Conservation (phyloP, 2,113 vertebrate species). For the Axis porcinus region DNA sequence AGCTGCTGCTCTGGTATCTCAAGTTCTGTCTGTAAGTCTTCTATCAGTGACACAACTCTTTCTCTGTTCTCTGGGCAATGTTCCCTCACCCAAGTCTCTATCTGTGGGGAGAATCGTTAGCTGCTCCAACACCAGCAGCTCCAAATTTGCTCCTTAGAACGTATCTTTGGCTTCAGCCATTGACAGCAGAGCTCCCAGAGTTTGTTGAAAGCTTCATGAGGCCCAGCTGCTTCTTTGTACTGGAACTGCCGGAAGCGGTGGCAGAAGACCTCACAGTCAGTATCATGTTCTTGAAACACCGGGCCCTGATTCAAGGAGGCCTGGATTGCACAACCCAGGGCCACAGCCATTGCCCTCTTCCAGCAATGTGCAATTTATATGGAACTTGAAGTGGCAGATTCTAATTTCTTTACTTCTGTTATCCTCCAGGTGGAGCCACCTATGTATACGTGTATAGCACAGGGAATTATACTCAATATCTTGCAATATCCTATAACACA, state of each 20-base stretch:
- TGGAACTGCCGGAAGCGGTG: too few species aligned
- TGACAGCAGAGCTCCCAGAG: conserved; percentile 77
- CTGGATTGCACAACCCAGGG: conserved; percentile 65
- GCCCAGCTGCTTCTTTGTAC: conserved; percentile 76
- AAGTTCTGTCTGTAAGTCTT: conserved; percentile 73
- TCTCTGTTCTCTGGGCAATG: conserved; percentile 72
- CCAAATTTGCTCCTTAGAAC: conserved; percentile 76
- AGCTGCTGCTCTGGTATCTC: conserved; percentile 71
- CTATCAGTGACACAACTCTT: conserved; percentile 74
- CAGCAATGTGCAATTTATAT: conserved; percentile 4
- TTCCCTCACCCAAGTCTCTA: conserved; percentile 74
- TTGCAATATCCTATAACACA: neutral
- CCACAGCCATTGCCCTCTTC: conserved; percentile 62
- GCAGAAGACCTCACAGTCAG: conserved; percentile 60
- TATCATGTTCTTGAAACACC: conserved; percentile 57
- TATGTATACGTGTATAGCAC: conserved; percentile 24
- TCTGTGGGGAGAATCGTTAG: conserved; percentile 70
- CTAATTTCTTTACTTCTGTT: conserved; percentile 13
- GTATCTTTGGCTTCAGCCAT: conserved; percentile 76
- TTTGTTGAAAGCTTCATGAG: conserved; percentile 73
- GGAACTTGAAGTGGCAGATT: conserved; percentile 4
- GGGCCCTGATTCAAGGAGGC: conserved; percentile 70
- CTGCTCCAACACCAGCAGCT: conserved; percentile 75
- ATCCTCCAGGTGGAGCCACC: neutral
- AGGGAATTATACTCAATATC: neutral